A percentile compares a stretch with the other conserved stretches of the same genome.
Evolutionary conservation across 2,113 vertebrate species (phyloP).

Genomic region (Gallinago media): DNA sequence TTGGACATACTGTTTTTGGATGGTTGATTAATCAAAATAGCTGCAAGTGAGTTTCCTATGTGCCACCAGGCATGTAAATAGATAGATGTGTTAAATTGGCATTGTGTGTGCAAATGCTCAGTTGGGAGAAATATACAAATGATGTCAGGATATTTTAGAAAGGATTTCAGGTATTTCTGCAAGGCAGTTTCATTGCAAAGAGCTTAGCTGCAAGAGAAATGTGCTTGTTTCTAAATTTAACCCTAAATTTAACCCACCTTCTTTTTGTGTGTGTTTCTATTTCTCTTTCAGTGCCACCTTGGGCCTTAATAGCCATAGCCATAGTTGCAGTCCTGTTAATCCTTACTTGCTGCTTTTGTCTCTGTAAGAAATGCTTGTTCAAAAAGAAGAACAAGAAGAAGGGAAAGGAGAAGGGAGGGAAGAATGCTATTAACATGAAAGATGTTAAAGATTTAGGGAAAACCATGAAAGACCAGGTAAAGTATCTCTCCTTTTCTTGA

Average conservation of each 20-base stretch:
- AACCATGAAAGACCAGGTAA: constrained; percentile 94
- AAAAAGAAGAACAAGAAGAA: constrained; percentile 99
- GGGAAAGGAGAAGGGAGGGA: constrained; percentile 98
- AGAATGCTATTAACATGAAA: constrained; percentile 99
- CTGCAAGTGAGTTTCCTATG: constrained; percentile 38
- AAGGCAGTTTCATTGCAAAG: neutral
- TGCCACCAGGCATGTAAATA: constrained; percentile 12
- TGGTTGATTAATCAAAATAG: constrained; percentile 57
- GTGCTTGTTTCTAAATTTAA: constrained; percentile 3
- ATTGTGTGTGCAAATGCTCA: neutral
- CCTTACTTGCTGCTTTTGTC: constrained; percentile 98
- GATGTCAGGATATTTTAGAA: neutral
- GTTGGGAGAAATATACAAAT: neutral
- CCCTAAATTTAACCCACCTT: neutral
- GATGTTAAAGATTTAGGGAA: constrained; percentile 95
- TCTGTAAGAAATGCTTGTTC: constrained; percentile 99
- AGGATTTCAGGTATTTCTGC: neutral
- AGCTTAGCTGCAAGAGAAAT: neutral
- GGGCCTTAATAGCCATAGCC: constrained; percentile 98
- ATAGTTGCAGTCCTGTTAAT: constrained; percentile 96
- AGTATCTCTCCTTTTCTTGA: constrained; percentile 18
- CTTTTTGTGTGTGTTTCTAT: constrained; percentile 39
- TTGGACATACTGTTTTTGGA: constrained; percentile 52
- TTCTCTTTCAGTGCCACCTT: constrained; percentile 92
- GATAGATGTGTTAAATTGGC: neutral